Conservation (phyloP, 2,797 vertebrate genomes). For the Mormyrus hasselquistii region DNA sequence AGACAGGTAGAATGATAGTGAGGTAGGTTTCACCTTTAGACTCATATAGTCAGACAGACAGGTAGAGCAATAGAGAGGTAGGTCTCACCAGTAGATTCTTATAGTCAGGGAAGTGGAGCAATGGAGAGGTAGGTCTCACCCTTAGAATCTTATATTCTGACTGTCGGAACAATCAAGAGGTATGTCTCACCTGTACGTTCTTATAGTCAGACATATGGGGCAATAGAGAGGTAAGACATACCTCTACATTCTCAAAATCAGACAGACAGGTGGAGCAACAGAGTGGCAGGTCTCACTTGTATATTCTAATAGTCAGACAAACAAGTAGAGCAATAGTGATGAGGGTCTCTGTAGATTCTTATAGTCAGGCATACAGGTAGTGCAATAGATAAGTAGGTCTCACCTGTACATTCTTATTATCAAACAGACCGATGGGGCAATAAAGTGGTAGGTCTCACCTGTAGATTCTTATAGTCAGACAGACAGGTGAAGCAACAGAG, state of each 20-base stretch:
- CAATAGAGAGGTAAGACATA: slow-evolving; percentile 34
- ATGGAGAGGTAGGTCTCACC: background rate
- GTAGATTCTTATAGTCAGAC: slow-evolving; percentile 60
- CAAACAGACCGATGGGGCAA: background rate
- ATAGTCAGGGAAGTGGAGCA: background rate
- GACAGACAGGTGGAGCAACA: background rate
- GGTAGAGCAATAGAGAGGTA: background rate
- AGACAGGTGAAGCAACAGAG: background rate
- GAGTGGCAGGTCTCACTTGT: background rate
- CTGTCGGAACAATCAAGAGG: background rate
- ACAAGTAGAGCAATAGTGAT: background rate
- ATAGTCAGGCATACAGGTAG: background rate
- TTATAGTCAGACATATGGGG: background rate
- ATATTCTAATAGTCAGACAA: background rate
- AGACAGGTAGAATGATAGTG: background rate
- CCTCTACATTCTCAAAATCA: slow-evolving; percentile 70
- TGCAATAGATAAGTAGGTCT: background rate
- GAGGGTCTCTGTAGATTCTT: background rate
- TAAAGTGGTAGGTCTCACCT: slow-evolving; percentile 53
- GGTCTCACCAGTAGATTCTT: background rate
- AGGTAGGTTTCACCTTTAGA: slow-evolving; percentile 67
- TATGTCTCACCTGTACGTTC: background rate
- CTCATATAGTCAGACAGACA: slow-evolving; percentile 41
- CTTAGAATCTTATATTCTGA: background rate
- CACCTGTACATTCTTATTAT: background rate